These are phyloP conservation scores for Mythimna impura DNA, from an alignment of 2,888 invertebrate species.

Conservation along the genomic window DNA sequence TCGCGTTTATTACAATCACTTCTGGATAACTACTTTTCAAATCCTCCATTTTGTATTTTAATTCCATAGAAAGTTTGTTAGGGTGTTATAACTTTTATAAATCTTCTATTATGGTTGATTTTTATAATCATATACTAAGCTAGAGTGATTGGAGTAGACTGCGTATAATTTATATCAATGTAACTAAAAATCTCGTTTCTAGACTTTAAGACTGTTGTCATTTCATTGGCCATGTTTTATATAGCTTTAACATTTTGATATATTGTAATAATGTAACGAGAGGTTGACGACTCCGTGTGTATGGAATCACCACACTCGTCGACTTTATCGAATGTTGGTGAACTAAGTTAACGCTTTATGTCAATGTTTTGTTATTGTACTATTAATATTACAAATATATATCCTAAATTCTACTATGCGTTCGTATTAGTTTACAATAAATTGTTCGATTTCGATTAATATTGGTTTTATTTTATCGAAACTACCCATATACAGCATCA, in stretches of 20 bases:
- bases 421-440: slow-evolving; percentile 90
- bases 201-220: slow-evolving; percentile 84
- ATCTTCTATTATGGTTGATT: slow-evolving; percentile 9
- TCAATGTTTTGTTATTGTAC: slow-evolving; percentile 88
- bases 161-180: slow-evolving; percentile 61
- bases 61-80: slow-evolving; percentile 33
- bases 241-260: slow-evolving; percentile 88
- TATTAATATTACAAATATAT: slow-evolving; percentile 89
- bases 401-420: slow-evolving; percentile 90
- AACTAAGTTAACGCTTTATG: slow-evolving; percentile 87
- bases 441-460: slow-evolving; percentile 84
- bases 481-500: neutral
- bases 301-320: slow-evolving; percentile 78
- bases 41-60: slow-evolving; percentile 33
- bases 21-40: slow-evolving; percentile 12
- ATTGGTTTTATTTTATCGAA: slow-evolving; percentile 40
- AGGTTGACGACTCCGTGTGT: slow-evolving; percentile 60
- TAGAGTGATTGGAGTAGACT: slow-evolving; percentile 58
- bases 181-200: slow-evolving; percentile 69
- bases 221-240: slow-evolving; percentile 84
- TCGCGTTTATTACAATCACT: slow-evolving; percentile 57
- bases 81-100: slow-evolving; percentile 38
- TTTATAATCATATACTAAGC: slow-evolving; percentile 24
- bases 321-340: slow-evolving; percentile 87
- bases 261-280: slow-evolving; percentile 78